phyloP scores from a whole-genome alignment of 2,888 invertebrate genomes.

The Aphelenchoides bicaudatus region DNA sequence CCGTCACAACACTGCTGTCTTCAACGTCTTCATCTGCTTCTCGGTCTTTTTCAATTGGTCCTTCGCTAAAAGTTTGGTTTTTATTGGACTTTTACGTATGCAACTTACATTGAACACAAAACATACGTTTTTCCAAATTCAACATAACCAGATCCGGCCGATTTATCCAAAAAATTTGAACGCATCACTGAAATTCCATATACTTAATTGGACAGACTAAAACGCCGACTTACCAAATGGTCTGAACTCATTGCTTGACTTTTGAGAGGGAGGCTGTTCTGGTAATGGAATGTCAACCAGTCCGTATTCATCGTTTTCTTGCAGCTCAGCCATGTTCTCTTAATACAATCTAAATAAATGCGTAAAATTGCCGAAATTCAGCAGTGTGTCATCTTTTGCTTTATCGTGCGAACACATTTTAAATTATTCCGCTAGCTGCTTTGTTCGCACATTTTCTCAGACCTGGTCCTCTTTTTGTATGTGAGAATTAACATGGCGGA shows the following conservation, averaged over 20 bases:
- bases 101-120: constrained; percentile 32
- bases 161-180: constrained; percentile 25
- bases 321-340: constrained; percentile 7
- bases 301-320: constrained; percentile 15
- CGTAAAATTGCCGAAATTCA: too few relatives aligned
- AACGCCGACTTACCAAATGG: constrained; percentile 3
- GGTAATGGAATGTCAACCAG: neutral
- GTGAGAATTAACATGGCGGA: too few relatives aligned
- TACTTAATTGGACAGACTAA: neutral
- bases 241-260: constrained; percentile 11
- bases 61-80: constrained; percentile 9
- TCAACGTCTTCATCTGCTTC: constrained; percentile 18
- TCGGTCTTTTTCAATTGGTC: constrained; percentile 17
- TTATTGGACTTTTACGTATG: neutral
- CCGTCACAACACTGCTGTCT: constrained; percentile 10
- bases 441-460: too few relatives aligned
- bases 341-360: too few relatives aligned
- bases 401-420: too few relatives aligned
- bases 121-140: constrained; percentile 34
- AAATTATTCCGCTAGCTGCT: too few relatives aligned
- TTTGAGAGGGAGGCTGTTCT: neutral
- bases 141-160: constrained; percentile 29
- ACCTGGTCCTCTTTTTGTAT: too few relatives aligned
- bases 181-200: constrained; percentile 25
- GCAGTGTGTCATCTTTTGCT: too few relatives aligned